Base-by-base conservation (phyloP, 2,113 vertebrate species). In the Zapus hudsonius region DNA sequence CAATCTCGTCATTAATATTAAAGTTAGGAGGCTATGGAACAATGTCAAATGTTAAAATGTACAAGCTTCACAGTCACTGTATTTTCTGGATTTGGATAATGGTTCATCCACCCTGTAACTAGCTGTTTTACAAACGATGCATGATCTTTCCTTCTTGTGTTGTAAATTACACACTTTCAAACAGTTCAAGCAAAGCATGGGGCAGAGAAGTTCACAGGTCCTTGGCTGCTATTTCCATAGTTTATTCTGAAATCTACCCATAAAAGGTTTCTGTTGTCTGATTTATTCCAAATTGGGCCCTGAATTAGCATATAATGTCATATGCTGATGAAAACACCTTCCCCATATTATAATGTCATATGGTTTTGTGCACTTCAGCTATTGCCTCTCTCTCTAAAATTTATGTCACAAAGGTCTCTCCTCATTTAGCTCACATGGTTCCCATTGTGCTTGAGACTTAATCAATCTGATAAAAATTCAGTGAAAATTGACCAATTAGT, bases 281-380 rank as follows among this genome's bases (percentile, higher is more conserved):
- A 95, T 57, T 80, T 59, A 7, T 94, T 96, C 91, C 92, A 95
- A 96, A 97, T 79, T 91, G 84, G 52, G 59, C 44, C 96, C 91
- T 85, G 47, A 93, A 96, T 97, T 97, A 93, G 95, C 97, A 96
- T 74, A 87, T 90, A 70, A n/a, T n/a, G n/a, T n/a, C 59, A 95
- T 93, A 95, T 1, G 9, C 82, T 84, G 76, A 94, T 10, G 70
- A 97, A 97, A 97, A 96, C 96, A 97, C 93, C 90, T 85, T 96
- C 38, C 33, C 89, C 13, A 17, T 84, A 90, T 20, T 95, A 57
- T 69, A 96, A 93, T 93, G 92, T 94, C 93, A 83, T 31, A 84
- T 27, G 78, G 78, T 16, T 92, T 95, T 97, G 31, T 95, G 74
- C 59, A 92, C 73, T 95, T 80, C 47, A 95, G 92, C 81, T 74